Conservation (phyloP, 2,797 vertebrate species). For the Numenius phaeopus region DNA sequence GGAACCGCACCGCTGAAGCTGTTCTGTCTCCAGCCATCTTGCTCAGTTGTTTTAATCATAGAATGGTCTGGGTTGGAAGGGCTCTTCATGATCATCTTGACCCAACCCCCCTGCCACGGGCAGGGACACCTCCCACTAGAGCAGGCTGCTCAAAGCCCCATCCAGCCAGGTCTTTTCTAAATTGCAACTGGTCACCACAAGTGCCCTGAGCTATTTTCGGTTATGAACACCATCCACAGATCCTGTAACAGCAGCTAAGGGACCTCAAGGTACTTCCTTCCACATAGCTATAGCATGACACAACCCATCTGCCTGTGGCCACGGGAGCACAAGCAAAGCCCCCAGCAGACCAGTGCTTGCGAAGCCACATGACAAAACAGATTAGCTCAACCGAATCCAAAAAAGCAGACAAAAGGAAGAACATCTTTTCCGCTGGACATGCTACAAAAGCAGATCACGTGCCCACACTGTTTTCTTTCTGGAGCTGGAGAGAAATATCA, state of each 20-base stretch:
- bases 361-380: not conserved
- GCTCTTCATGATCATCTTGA: no score
- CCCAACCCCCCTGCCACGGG: no score
- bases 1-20: not conserved
- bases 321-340: not conserved
- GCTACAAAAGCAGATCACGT: not conserved
- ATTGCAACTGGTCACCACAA: not conserved
- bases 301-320: not conserved
- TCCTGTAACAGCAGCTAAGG: not conserved
- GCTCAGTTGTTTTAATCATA: not conserved
- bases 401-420: not conserved
- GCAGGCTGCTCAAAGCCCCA: no score
- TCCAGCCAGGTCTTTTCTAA: not conserved
- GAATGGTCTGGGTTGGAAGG: no score
- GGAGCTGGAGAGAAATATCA: not conserved
- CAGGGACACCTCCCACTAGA: no score
- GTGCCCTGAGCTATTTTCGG: not conserved
- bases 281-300: not conserved
- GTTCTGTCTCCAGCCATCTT: not conserved
- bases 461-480: not conserved
- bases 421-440: not conserved
- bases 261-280: not conserved
- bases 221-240: fast-evolving
- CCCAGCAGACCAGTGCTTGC: not conserved
- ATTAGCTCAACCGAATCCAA: not conserved